These are phyloP conservation scores for Hypolimnas misippus DNA, from an alignment of 2,888 invertebrate species.

Conservation along the genomic window DNA sequence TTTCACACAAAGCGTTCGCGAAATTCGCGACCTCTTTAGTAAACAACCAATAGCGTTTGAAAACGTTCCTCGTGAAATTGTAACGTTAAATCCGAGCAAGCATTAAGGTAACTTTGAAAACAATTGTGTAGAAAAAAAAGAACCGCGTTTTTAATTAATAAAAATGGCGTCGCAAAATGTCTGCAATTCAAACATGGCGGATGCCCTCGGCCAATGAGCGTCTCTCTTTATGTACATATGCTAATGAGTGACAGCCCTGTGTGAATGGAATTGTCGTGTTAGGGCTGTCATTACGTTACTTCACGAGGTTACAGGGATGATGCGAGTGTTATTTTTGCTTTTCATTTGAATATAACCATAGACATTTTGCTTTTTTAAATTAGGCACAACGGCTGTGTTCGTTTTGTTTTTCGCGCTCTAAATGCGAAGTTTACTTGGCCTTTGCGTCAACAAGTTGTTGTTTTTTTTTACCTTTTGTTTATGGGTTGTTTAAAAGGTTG, in stretches of 20 bases:
- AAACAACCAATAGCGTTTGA: slow-evolving; percentile 36
- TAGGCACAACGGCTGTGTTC: slow-evolving; percentile 41
- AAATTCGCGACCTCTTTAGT: slow-evolving; percentile 23
- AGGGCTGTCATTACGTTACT: slow-evolving; percentile 73
- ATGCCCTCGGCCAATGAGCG: slow-evolving; percentile 64
- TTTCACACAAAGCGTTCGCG: slow-evolving; percentile 13
- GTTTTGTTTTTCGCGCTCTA: slow-evolving; percentile 36
- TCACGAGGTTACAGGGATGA: slow-evolving; percentile 55
- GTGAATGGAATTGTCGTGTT: slow-evolving; percentile 82
- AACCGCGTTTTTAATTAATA: slow-evolving; percentile 72
- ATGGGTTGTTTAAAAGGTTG: slow-evolving; percentile 11
- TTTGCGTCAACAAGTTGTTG: slow-evolving; percentile 8
- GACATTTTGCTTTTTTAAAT: slow-evolving; percentile 44
- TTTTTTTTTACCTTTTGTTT: slow-evolving; percentile 9
- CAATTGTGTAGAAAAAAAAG: slow-evolving; percentile 59
- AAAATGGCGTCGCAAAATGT: slow-evolving; percentile 72
- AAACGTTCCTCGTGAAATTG: slow-evolving; percentile 35
- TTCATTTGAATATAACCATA: slow-evolving; percentile 46
- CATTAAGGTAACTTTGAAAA: slow-evolving; percentile 62
- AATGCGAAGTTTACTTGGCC: slow-evolving; percentile 11
- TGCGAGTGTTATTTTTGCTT: slow-evolving; percentile 65
- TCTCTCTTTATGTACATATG: slow-evolving; percentile 76
- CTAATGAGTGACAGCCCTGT: slow-evolving; percentile 78
- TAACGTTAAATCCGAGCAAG: slow-evolving; percentile 45
- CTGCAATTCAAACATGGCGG: slow-evolving; percentile 69